These are phyloP conservation scores for Pedionomus torquatus DNA, from an alignment of 2,113 vertebrate species.

Conservation along the genomic window DNA sequence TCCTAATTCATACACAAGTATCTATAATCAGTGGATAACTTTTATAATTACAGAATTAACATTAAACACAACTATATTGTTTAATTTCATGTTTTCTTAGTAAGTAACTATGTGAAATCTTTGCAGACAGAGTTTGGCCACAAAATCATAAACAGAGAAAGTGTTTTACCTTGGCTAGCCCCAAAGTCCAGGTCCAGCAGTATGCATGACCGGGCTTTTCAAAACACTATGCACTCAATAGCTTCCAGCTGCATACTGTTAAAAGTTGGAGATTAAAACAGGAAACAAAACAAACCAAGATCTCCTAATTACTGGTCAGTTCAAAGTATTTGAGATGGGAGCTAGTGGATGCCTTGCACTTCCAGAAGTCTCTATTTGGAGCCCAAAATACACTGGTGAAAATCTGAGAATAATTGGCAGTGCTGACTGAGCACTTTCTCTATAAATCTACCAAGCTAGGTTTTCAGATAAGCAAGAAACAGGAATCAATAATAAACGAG, in stretches of 20 bases:
- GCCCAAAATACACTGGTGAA: background rate
- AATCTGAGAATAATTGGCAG: background rate
- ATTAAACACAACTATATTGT: background rate
- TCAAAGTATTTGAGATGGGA: background rate
- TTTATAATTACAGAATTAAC: background rate
- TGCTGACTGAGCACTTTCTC: background rate
- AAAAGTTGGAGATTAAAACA: background rate
- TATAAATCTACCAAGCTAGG: background rate
- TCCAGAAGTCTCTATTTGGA: background rate
- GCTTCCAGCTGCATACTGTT: background rate
- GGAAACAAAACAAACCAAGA: background rate
- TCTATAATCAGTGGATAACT: background rate
- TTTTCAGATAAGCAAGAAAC: constrained; percentile 24
- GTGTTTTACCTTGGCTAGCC: background rate
- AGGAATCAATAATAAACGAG: constrained; percentile 22
- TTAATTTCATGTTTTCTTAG: background rate
- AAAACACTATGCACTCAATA: background rate
- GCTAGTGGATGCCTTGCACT: background rate
- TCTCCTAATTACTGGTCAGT: background rate
- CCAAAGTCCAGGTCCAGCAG: background rate
- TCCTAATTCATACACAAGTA: background rate
- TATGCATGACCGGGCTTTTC: background rate
- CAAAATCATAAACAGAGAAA: background rate
- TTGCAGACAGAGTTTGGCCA: background rate
- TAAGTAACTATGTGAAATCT: background rate